phyloP scores from a whole-genome alignment of 2,797 vertebrate genomes.

The Leuciscus waleckii region DNA sequence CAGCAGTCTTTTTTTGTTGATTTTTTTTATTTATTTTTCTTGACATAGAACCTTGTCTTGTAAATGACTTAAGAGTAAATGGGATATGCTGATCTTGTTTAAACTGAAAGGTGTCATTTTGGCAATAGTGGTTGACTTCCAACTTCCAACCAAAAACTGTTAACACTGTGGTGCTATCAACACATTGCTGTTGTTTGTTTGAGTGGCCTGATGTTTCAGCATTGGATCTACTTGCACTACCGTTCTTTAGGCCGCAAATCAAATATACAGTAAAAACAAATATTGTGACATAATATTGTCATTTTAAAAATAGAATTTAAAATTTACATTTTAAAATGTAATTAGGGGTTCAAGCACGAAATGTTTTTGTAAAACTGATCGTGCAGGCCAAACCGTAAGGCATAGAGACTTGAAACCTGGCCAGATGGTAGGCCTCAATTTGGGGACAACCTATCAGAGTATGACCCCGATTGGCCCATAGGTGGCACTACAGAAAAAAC shows the following conservation, averaged over 20 bases:
- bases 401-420: too few species aligned
- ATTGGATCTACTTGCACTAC: not conserved
- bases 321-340: not conserved
- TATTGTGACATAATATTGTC: not conserved
- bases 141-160: not conserved
- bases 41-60: not conserved
- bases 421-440: too few species aligned
- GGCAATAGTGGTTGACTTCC: not conserved
- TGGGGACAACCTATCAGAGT: too few species aligned
- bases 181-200: not conserved
- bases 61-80: not conserved
- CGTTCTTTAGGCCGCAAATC: not conserved
- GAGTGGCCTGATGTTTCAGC: not conserved
- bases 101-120: not conserved
- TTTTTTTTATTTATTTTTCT: not conserved
- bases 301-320: not conserved
- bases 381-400: too few species aligned
- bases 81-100: not conserved
- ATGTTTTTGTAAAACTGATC: too few species aligned
- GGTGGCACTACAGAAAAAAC: too few species aligned
- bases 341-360: not conserved
- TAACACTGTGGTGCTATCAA: not conserved
- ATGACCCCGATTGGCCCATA: too few species aligned
- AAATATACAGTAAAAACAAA: not conserved
- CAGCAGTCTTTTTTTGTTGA: not conserved